A percentile compares a stretch with the other conserved stretches of the same genome.
phyloP scores from a whole-genome alignment of 2,113 vertebrate species.

The Dissostichus mawsoni region DNA sequence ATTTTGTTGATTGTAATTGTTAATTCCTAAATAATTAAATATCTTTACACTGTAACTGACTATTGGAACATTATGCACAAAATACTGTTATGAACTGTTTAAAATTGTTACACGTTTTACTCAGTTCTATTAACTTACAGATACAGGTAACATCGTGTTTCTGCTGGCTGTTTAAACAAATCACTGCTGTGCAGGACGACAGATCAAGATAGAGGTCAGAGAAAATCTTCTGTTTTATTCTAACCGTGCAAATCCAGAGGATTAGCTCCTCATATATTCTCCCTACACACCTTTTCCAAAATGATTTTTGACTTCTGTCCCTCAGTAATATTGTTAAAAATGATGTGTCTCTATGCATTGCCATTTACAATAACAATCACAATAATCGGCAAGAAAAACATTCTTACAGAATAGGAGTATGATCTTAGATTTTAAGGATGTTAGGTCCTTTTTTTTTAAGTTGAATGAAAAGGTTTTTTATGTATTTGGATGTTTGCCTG shows the following conservation, averaged over 20 bases:
- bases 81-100: not conserved
- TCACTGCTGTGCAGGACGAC: slow-evolving; percentile 28
- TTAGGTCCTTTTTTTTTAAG: not conserved
- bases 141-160: not conserved
- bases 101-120: slow-evolving; percentile 1
- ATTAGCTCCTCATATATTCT: slow-evolving; percentile 51
- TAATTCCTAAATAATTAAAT: not conserved
- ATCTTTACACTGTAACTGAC: not conserved
- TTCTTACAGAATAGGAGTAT: not conserved
- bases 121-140: slow-evolving; percentile 12
- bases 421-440: not conserved
- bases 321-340: not conserved
- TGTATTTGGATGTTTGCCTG: slow-evolving; percentile 39
- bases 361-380: not conserved
- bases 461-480: slow-evolving; percentile 2
- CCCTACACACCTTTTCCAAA: not conserved
- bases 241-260: slow-evolving; percentile 38
- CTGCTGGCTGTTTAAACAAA: not conserved
- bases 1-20: not conserved
- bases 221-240: slow-evolving; percentile 37
- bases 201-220: slow-evolving; percentile 46
- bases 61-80: not conserved
- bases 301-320: not conserved
- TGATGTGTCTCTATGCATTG: not conserved
- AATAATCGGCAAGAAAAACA: not conserved